phyloP scores from a whole-genome alignment of 1,140 invertebrate genomes.

The Holotrichia oblita region DNA sequence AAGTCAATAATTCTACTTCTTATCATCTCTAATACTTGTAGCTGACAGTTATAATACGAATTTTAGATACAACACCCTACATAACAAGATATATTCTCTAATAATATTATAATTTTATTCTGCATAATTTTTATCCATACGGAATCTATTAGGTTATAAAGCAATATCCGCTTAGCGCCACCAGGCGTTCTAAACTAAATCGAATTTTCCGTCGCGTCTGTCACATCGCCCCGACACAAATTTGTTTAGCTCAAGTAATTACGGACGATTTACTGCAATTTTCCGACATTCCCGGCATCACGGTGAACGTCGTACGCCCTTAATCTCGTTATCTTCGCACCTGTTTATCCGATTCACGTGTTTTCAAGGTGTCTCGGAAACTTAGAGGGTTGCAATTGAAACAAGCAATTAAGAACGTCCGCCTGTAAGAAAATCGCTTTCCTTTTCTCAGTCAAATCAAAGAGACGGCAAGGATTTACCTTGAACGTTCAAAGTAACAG shows the following conservation, averaged over 20 bases:
- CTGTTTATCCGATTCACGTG: not conserved
- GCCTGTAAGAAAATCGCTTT: not conserved
- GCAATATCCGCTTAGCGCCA: not conserved
- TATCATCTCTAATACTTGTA: too few species aligned
- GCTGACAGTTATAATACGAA: too few species aligned
- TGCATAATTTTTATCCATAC: too few species aligned
- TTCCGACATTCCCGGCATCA: not conserved
- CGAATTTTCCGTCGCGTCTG: not conserved
- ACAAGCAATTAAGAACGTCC: not conserved
- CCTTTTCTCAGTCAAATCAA: too few species aligned
- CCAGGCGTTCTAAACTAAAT: not conserved
- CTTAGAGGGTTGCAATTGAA: slow-evolving; percentile 2
- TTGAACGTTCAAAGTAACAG: too few species aligned
- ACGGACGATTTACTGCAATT: slow-evolving; percentile 26
- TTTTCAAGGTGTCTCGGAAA: not conserved
- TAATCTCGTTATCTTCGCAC: not conserved
- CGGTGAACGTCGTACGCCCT: not conserved
- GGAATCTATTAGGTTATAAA: too few species aligned
- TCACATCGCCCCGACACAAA: not conserved
- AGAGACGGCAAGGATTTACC: too few species aligned
- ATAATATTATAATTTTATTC: too few species aligned
- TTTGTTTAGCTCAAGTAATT: not conserved
- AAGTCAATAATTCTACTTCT: too few species aligned
- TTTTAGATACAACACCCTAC: too few species aligned
- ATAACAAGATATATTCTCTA: too few species aligned